A percentile compares a stretch with the other conserved stretches of the same genome.
Conservation (phyloP, 2,113 vertebrate species). For the Sylvietta virens region DNA sequence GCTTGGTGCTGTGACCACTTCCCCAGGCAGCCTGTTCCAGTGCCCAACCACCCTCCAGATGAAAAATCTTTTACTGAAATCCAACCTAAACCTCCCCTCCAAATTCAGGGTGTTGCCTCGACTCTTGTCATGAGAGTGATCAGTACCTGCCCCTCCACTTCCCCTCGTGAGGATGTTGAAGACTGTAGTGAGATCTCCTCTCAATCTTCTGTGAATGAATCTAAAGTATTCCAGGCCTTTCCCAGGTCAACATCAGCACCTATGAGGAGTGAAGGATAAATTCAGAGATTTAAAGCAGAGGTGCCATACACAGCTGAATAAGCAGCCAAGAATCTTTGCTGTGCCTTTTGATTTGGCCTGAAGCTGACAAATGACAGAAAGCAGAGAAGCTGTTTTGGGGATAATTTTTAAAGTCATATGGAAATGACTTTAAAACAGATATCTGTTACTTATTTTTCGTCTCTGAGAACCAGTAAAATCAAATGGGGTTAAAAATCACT, state of each 20-base stretch:
- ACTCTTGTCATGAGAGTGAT: not conserved
- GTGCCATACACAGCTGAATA: not conserved
- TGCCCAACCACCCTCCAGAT: accelerated
- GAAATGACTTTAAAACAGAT: not conserved
- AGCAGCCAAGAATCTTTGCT: not conserved
- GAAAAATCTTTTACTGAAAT: not conserved
- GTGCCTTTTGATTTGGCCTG: not conserved
- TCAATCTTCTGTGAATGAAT: too few relatives aligned
- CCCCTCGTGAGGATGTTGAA: not conserved
- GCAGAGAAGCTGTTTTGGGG: not conserved
- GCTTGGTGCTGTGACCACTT: not conserved
- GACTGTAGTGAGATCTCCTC: not conserved
- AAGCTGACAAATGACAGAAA: not conserved
- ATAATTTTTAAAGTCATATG: not conserved
- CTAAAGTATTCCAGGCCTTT: not conserved
- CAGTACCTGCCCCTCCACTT: not conserved
- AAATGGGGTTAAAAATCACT: not conserved
- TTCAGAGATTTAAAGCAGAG: not conserved
- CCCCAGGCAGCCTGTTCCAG: not conserved
- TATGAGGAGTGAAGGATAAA: not conserved
- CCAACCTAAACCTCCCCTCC: not conserved
- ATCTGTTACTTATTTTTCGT: not conserved
- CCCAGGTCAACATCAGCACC: not conserved
- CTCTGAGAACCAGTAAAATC: not conserved
- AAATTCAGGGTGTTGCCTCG: not conserved